Evolutionary conservation across 2,113 vertebrate species (phyloP).

Genomic region (Tiliqua scincoides): DNA sequence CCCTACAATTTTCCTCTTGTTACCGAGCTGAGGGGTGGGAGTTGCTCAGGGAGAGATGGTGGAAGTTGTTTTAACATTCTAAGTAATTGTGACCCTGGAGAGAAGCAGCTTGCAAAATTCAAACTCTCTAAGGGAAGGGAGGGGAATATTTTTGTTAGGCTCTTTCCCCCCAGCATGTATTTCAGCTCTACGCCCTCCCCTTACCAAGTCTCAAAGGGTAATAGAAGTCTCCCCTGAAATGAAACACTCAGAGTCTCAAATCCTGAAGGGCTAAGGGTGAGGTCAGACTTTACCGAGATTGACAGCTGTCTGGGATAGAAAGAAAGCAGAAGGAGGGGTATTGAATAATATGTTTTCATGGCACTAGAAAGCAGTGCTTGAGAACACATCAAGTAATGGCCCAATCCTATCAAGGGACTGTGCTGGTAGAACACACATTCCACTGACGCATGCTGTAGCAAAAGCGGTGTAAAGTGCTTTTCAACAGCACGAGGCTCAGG

Average conservation of each 20-base stretch:
- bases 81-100: slow-evolving; percentile 74
- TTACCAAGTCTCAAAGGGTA: rapidly evolving
- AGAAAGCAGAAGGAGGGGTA: background rate
- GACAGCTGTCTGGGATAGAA: slow-evolving; percentile 28
- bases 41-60: slow-evolving; percentile 50
- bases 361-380: background rate
- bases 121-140: slow-evolving; percentile 37
- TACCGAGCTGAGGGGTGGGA: slow-evolving; percentile 47
- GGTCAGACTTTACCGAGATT: slow-evolving; percentile 27
- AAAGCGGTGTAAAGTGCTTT: too few species aligned
- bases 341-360: background rate
- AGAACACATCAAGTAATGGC: slow-evolving; percentile 9
- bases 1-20: slow-evolving; percentile 70
- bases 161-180: background rate
- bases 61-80: slow-evolving; percentile 61
- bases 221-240: slow-evolving; percentile 27
- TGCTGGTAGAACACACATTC: too few species aligned
- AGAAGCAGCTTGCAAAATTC: slow-evolving; percentile 57
- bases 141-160: background rate
- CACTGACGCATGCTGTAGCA: too few species aligned
- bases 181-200: background rate
- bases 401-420: too few species aligned
- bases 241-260: background rate
- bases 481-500: too few species aligned
- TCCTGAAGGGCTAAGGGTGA: slow-evolving; percentile 13